phyloP scores from a whole-genome alignment of 2,797 vertebrate species.

The Arrhamphus sclerolepis region DNA sequence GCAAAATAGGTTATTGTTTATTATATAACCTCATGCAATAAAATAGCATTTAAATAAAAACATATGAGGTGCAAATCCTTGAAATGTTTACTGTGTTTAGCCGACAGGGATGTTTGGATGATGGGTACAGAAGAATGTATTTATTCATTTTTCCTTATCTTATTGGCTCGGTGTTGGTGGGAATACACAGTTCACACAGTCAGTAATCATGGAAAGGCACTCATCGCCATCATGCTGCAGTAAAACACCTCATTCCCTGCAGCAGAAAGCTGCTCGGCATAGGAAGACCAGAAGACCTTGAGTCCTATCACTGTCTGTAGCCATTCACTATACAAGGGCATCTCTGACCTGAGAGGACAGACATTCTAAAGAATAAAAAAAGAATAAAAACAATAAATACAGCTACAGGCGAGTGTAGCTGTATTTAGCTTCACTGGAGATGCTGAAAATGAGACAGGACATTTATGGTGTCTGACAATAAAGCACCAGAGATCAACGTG shows the following conservation, averaged over 20 bases:
- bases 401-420: not conserved
- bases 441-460: slow-evolving; percentile 11
- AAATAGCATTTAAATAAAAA: slow-evolving; percentile 9
- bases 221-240: slow-evolving; percentile 45
- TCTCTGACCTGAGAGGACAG: slow-evolving; percentile 38
- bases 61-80: not conserved
- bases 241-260: slow-evolving; percentile 52
- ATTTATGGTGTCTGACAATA: slow-evolving; percentile 2
- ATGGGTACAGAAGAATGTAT: not conserved
- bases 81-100: slow-evolving; percentile 7
- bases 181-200: slow-evolving; percentile 55
- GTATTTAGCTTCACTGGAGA: slow-evolving; percentile 1
- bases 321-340: slow-evolving; percentile 54
- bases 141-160: not conserved
- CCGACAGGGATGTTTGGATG: not conserved
- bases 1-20: slow-evolving; percentile 14
- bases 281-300: slow-evolving; percentile 51
- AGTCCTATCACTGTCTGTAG: slow-evolving; percentile 43
- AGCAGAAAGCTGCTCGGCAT: slow-evolving; percentile 49
- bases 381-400: slow-evolving; percentile 14
- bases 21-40: not conserved
- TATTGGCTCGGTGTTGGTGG: slow-evolving; percentile 30
- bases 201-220: slow-evolving; percentile 55
- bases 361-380: slow-evolving; percentile 20
- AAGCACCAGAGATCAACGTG: not conserved